These are phyloP conservation scores for Melanotaenia maccullochi DNA, from an alignment of 2,797 vertebrate genomes.

Conservation along the genomic window DNA sequence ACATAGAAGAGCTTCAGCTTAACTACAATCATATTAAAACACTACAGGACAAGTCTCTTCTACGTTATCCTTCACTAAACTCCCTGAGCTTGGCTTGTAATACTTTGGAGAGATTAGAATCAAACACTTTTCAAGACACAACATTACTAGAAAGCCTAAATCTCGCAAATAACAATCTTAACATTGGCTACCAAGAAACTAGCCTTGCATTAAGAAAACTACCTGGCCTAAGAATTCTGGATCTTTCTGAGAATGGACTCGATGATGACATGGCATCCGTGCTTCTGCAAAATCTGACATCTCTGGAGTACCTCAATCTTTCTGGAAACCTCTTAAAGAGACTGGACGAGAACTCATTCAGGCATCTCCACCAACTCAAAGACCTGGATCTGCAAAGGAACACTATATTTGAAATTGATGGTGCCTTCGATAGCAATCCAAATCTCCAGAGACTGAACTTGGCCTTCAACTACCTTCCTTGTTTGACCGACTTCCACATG, in stretches of 20 bases:
- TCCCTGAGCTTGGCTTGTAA: constrained; percentile 86
- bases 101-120: constrained; percentile 77
- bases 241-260: constrained; percentile 90
- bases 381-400: constrained; percentile 92
- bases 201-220: constrained; percentile 82
- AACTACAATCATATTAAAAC: constrained; percentile 87
- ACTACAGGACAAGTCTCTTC: constrained; percentile 82
- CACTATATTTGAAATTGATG: constrained; percentile 92
- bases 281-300: constrained; percentile 87
- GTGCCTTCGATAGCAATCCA: constrained; percentile 83
- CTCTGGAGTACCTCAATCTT: constrained; percentile 88
- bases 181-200: constrained; percentile 77
- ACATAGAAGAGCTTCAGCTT: constrained; percentile 84
- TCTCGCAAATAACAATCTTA: constrained; percentile 88
- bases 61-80: constrained; percentile 80
- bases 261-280: constrained; percentile 83
- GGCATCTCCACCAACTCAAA: constrained; percentile 82
- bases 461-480: constrained; percentile 93
- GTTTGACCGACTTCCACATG: constrained; percentile 89
- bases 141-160: constrained; percentile 80
- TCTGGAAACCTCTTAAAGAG: constrained; percentile 89
- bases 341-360: constrained; percentile 86
- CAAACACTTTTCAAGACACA: constrained; percentile 78
- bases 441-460: constrained; percentile 89
- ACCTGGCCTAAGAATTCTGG: constrained; percentile 79